Base-by-base conservation (phyloP, 1,140 invertebrate genomes). In the Andricus grossulariae region DNA sequence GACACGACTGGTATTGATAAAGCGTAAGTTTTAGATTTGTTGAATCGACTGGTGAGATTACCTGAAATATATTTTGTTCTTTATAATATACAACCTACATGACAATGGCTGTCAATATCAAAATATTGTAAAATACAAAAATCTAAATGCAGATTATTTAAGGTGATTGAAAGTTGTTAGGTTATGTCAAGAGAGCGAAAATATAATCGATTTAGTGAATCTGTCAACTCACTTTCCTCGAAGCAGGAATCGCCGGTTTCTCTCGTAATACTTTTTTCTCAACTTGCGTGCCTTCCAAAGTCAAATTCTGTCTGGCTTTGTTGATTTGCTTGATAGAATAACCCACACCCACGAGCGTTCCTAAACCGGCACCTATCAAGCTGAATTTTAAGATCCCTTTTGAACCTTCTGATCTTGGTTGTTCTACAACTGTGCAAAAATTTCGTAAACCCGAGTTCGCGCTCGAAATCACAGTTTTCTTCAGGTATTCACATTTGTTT, bases 1-100 rank as follows among this genome's bases (percentile, higher is more conserved):
- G 99, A 91, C 98, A 99, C 4, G 97, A 98, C 86, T 98, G 96
- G 90, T 98, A 99, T 92, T 99, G 98, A 88, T 96, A 99, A 25
- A 99, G 91, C 1, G 96, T 96, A 18, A 99, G 89, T 83, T 98
- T 95, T 66, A 99, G 91, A 13, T 95, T 95, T 74, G 93, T 95
- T 8, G 91, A 92, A 90, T 98, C 96, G 18, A 93, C 92, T 12
- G 93, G 92, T 87, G 92, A 94, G 10, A 93, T 81, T 73, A 96
- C 91, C 94, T 95, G 84, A 72, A 93, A 91, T 45, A 86, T 86
- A 79, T 72, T 73, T 81, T 8, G 32, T 72, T 25, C 71, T 77
- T 75, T 77, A 77, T 79, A n/a, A 73, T 60, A 51, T 80, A 80
- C 7, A n/a, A 8, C 25, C 70, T 52, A 45, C 78, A 80, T n/a